Evolutionary conservation across 37 sponge, comb jelly and placozoan genomes (phyloP), one percentile per base, ranked within the genome.

Genomic region (Agelas oroides): DNA sequence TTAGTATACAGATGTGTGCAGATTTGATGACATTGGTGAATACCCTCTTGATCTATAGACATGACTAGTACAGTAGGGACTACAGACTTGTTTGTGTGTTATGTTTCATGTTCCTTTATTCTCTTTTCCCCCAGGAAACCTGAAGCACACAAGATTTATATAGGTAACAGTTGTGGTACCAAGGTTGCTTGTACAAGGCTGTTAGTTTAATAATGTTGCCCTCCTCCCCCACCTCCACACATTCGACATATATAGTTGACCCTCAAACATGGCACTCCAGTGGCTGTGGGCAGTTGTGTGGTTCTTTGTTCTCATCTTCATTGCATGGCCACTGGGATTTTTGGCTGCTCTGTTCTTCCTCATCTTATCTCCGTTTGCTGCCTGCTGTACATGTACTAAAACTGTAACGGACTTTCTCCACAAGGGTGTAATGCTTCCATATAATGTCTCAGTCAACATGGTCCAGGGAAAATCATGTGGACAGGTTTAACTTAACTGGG

Each of bases 251-350:
- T 46, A 46, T 8, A 46, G 46, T 46, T 46, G 46, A 46, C 3
- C 46, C 8, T 46, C 46, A 5, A 82, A 34, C 20, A 79, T 79
- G 80, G 87, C 87, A 37, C 16, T n/a, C 19, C 38, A 57, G 11
- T 89, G 90, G 90, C 28, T 77, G 0, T 84, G 53, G 67, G 46
- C 79, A 52, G 71, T 89, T 0, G 39, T 95, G 59, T 95, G 95
- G 95, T 88, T 95, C 68, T 61, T 95, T 55, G 81, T 95, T 15
- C 70, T 95, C 13, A 59, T 95, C 62, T 53, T 95, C 19, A 27
- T 95, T 19, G 94, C 94, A 31, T 84, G 81, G 73, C 95, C 92
- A 0, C 53, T 95, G 6, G 95, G 79, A 28, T 85, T 92, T 28
- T 0, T 95, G 0, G 86, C 86, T 13, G 92, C 78, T 3, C 57